Conservation (phyloP, 2,888 invertebrate species). For the Ormyrus pomaceus region DNA sequence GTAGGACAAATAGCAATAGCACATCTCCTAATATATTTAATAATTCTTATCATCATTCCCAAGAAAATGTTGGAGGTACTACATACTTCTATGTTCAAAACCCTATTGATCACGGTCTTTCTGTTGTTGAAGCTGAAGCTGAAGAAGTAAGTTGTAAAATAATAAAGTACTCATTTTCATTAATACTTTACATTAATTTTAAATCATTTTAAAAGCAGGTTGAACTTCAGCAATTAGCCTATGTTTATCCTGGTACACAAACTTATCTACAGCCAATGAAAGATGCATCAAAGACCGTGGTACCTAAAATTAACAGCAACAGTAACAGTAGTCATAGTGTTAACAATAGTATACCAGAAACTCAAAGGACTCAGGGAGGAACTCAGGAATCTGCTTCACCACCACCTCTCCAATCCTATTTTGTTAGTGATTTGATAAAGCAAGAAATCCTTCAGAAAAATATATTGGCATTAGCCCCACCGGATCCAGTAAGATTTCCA, state of each 20-base stretch:
- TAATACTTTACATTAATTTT: background rate
- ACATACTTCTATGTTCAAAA: slow-evolving; percentile 92
- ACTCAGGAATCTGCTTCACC: slow-evolving; percentile 68
- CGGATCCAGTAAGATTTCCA: slow-evolving; percentile 82
- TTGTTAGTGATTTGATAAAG: slow-evolving; percentile 88
- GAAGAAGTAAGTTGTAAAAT: slow-evolving; percentile 65
- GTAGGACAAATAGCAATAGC: slow-evolving; percentile 71
- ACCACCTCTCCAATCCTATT: slow-evolving; percentile 81
- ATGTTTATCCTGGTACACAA: slow-evolving; percentile 82
- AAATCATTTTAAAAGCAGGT: slow-evolving; percentile 12
- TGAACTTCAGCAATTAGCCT: slow-evolving; percentile 66
- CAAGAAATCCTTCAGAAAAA: slow-evolving; percentile 85
- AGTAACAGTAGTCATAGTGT: too few relatives aligned
- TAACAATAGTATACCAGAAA: too few relatives aligned
- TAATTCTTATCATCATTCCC: slow-evolving; percentile 75
- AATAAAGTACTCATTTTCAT: background rate
- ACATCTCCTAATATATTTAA: slow-evolving; percentile 73
- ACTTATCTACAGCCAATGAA: slow-evolving; percentile 79
- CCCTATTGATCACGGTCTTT: slow-evolving; percentile 65
- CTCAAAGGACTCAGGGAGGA: too few relatives aligned
- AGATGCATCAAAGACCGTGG: slow-evolving; percentile 72
- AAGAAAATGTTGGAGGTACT: slow-evolving; percentile 95
- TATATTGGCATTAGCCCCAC: slow-evolving; percentile 84
- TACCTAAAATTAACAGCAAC: slow-evolving; percentile 59
- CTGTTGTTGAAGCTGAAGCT: slow-evolving; percentile 68